Percentiles rank a stretch among this genome's conserved stretches.
These are phyloP conservation scores for Doryteuthis pealeii DNA, from an alignment of 1,140 invertebrate species.

Conservation along the genomic window DNA sequence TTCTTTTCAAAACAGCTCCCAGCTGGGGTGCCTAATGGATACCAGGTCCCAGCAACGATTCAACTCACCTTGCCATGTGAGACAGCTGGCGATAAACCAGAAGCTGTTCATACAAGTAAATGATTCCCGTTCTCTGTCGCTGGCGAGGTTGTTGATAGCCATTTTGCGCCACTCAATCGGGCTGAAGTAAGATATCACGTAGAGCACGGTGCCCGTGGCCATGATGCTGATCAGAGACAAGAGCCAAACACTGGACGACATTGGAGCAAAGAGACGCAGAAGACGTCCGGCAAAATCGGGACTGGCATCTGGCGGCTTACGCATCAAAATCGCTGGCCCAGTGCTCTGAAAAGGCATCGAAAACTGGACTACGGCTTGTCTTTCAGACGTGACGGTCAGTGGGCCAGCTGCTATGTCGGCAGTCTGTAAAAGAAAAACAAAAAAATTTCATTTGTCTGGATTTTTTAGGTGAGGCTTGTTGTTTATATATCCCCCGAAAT, in stretches of 20 bases:
- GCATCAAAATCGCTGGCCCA: conserved; percentile 49
- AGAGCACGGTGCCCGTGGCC: conserved; percentile 90
- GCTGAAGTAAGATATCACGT: conserved; percentile 79
- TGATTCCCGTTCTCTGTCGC: conserved; percentile 40
- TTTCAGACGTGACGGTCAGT: conserved; percentile 44
- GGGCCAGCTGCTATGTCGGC: conserved; percentile 51
- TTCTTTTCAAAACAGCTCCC: too few relatives aligned
- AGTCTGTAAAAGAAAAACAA: conserved; percentile 33
- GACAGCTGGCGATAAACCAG: conserved; percentile 47
- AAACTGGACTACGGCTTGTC: conserved; percentile 48
- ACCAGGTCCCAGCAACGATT: too few relatives aligned
- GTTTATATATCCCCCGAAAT: not conserved
- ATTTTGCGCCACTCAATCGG: conserved; percentile 87
- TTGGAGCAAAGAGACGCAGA: conserved; percentile 91
- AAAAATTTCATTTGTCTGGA: not conserved
- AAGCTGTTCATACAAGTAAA: conserved; percentile 54
- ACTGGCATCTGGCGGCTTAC: conserved; percentile 33
- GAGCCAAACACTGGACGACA: conserved; percentile 74
- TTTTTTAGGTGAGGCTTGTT: not conserved
- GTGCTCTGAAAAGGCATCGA: conserved; percentile 49
- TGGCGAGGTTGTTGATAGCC: conserved; percentile 43
- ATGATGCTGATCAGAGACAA: conserved; percentile 44
- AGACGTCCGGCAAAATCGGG: conserved; percentile 62
- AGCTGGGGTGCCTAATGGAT: too few relatives aligned
- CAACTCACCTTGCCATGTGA: conserved; percentile 46